Evolutionary conservation across 2,113 vertebrate species (phyloP), one percentile per base, ranked within the genome.

Genomic region (Apodemus sylvaticus): DNA sequence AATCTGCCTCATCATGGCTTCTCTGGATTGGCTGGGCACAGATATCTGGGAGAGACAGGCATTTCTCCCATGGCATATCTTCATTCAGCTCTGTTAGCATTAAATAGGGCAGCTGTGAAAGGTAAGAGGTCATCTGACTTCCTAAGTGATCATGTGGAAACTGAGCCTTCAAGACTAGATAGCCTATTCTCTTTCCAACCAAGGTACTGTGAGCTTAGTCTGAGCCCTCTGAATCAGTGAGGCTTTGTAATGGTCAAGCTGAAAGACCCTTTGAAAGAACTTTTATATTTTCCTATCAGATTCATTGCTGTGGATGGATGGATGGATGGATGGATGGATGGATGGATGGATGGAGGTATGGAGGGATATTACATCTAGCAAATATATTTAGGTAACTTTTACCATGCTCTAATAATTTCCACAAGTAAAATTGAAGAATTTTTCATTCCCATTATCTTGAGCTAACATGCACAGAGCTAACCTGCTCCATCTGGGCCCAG

Each of bases 301-400:
- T 73, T 86, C 66, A 26, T 78, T 92, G 20, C 71, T 68, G 4
- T n/a, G 19, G 22, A 19, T 42, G 19, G 51, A 62, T 26, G 22
- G 60, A 26, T 26, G 60, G 24, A 29, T 64, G 62, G 62, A 11
- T 66, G 64, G 29, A 31, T 66, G 64, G 64, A 31, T 66, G 29
- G 64, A 13, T 66, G 64, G 29, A 34, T 66, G 29, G 29, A 66
- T 34, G 64, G 58, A 8, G 24, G 22, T 2, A 64, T 29, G 62
- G 64, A 16, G 34, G 13, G 12, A 34, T 55, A 83, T 85, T 71
- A 81, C 68, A 90, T 48, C 92, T 82, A 85, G 29, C 71, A 89
- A 76, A 74, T 90, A 36, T 3, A 74, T 93, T 93, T 94, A 36
- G 82, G 13, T 89, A 91, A 53, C 70, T 90, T 83, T 89, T 86